Conservation (phyloP, 2,797 vertebrate species). For the Meriones psammophilus region DNA sequence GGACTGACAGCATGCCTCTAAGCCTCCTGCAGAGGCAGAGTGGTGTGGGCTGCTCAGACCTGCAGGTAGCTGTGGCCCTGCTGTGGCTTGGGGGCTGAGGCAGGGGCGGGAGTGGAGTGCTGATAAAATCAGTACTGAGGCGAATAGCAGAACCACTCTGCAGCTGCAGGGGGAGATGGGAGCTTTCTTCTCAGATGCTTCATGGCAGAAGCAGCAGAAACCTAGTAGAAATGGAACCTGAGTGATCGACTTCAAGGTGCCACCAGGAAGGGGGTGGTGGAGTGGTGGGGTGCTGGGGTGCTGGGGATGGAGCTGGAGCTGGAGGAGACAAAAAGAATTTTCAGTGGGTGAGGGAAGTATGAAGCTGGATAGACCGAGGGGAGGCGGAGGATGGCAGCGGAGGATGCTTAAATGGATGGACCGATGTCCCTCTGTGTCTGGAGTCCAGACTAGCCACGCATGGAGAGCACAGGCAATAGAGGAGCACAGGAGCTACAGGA, state of each 20-base stretch:
- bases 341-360: not conserved
- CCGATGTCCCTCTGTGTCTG: fast-evolving
- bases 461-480: fast-evolving
- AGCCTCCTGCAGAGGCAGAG: too few relatives aligned
- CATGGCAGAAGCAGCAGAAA: not conserved
- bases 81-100: not conserved
- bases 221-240: not conserved
- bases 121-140: not conserved
- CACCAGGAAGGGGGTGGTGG: not conserved
- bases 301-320: not conserved
- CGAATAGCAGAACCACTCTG: not conserved
- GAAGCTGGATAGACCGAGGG: not conserved
- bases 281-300: too few relatives aligned
- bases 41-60: not conserved
- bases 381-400: fast-evolving
- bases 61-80: not conserved
- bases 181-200: not conserved
- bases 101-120: too few relatives aligned
- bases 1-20: too few relatives aligned
- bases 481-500: too few relatives aligned
- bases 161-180: too few relatives aligned
- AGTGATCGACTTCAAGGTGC: not conserved
- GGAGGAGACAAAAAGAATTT: not conserved
- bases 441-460: too few relatives aligned
- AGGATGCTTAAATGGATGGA: too few relatives aligned